phyloP scores from a whole-genome alignment of 2,888 invertebrate genomes.

The Volucella inanis region DNA sequence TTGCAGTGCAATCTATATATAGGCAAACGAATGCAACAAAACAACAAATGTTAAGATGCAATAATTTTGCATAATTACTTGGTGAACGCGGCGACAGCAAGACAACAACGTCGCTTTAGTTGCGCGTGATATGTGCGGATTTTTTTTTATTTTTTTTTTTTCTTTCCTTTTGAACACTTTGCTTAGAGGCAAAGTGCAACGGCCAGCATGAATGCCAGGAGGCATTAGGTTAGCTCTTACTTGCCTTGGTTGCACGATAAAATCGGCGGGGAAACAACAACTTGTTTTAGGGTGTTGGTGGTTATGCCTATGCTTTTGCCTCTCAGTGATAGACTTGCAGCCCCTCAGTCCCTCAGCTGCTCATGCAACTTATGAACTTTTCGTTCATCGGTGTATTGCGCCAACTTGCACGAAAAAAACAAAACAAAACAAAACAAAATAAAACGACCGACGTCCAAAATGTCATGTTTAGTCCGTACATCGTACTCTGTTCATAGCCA shows the following conservation, averaged over 20 bases:
- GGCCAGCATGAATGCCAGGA: conserved; percentile 71
- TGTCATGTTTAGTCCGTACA: neutral
- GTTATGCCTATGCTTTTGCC: neutral
- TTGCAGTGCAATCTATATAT: conserved; percentile 55
- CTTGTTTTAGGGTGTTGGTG: conserved; percentile 34
- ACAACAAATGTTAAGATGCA: conserved; percentile 65
- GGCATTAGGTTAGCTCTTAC: conserved; percentile 39
- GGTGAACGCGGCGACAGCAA: conserved; percentile 39
- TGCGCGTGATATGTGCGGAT: conserved; percentile 15
- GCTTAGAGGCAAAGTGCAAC: conserved; percentile 54
- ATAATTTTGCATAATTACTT: conserved; percentile 75
- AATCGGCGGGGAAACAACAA: conserved; percentile 38
- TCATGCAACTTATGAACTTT: conserved; percentile 59
- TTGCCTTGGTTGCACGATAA: conserved; percentile 20
- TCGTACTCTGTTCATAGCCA: neutral
- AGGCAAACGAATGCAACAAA: conserved; percentile 20
- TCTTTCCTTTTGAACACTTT: too few relatives aligned
- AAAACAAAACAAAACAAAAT: neutral
- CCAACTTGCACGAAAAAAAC: conserved; percentile 32
- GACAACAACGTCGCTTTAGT: neutral
- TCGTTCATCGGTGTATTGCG: conserved; percentile 12
- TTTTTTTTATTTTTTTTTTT: conserved; percentile 19
- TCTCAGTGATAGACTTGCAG: conserved; percentile 17
- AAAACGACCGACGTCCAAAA: neutral
- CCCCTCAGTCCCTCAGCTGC: neutral